Percentiles rank a stretch among this genome's conserved stretches.
Evolutionary conservation across 2,888 invertebrate genomes (phyloP).

Genomic region (Rotaria sp.): DNA sequence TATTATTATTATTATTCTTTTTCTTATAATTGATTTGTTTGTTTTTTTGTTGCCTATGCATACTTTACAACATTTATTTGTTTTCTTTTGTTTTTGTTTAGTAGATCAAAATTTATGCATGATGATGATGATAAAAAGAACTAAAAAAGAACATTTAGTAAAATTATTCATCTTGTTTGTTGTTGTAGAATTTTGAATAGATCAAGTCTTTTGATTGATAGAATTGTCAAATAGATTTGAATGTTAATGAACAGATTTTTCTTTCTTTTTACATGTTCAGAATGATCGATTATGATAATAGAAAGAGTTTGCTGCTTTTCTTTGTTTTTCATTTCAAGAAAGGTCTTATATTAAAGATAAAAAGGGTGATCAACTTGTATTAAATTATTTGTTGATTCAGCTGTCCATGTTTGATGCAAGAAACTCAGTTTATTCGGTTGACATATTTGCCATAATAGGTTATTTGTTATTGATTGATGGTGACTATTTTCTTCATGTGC

Average conservation of each 20-base stretch:
- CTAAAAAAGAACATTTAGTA: neutral
- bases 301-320: too few species aligned
- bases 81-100: neutral
- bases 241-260: neutral
- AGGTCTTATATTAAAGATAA: too few species aligned
- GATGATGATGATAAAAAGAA: neutral
- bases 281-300: too few species aligned
- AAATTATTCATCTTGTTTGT: neutral
- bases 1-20: neutral
- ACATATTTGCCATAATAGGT: neutral
- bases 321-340: too few species aligned
- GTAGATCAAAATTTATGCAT: neutral
- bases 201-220: neutral
- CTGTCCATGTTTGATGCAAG: neutral
- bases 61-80: neutral
- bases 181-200: neutral
- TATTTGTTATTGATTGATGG: neutral
- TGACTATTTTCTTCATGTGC: too few species aligned
- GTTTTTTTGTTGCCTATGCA: neutral
- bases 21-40: neutral
- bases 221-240: neutral
- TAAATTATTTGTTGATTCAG: neutral
- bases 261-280: too few species aligned
- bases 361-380: too few species aligned
- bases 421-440: neutral